These are phyloP conservation scores for Megaptera novaeangliae DNA, from an alignment of 2,113 vertebrate species.

Conservation along the genomic window DNA sequence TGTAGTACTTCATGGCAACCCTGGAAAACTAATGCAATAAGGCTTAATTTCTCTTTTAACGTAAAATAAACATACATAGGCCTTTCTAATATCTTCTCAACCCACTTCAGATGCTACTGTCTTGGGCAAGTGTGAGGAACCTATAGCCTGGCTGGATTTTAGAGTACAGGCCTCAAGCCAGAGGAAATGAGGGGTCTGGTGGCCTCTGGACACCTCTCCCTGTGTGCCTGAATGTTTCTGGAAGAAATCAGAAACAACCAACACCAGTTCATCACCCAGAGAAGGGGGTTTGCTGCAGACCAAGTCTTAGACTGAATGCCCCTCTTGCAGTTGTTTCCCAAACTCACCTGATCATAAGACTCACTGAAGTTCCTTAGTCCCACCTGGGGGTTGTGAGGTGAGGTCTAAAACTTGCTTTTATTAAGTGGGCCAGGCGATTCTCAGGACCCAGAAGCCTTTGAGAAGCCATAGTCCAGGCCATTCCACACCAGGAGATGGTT, in stretches of 20 bases:
- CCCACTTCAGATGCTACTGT: neutral
- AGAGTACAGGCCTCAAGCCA: neutral
- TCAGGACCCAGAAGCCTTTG: neutral
- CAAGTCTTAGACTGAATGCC: neutral
- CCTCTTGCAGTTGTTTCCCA: neutral
- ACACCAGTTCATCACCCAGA: neutral
- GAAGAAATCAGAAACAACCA: neutral
- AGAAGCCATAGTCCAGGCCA: neutral
- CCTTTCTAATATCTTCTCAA: neutral
- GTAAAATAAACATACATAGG: neutral
- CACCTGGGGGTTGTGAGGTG: neutral
- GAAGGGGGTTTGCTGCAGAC: neutral
- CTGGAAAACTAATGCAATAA: neutral
- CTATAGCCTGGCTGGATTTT: neutral
- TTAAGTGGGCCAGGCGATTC: neutral
- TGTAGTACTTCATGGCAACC: neutral
- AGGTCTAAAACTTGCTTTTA: neutral
- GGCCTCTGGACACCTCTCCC: neutral
- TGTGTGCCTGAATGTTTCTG: neutral
- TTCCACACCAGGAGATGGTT: neutral
- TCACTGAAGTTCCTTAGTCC: neutral
- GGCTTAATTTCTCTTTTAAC: neutral
- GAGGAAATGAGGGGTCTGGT: neutral
- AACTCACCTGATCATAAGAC: neutral
- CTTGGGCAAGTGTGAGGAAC: neutral